These are phyloP conservation scores for Pterobdella sp. DNA, from an alignment of 2,888 invertebrate species.

Conservation along the genomic window DNA sequence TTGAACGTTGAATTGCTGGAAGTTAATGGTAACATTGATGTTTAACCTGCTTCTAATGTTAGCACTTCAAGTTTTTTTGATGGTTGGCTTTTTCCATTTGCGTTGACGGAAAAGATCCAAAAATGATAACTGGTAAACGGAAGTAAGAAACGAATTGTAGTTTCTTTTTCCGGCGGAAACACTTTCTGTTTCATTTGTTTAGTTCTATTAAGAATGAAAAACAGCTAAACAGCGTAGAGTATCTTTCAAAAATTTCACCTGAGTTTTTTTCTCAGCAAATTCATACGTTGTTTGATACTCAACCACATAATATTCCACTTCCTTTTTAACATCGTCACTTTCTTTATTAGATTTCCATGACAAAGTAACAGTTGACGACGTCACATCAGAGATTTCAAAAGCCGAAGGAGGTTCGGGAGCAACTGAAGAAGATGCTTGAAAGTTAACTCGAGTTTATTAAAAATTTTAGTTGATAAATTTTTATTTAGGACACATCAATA, in stretches of 20 bases:
- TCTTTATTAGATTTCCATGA: conserved; percentile 70
- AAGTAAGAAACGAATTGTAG: conserved; percentile 68
- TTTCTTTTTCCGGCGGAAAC: conserved; percentile 63
- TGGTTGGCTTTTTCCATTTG: conserved; percentile 81
- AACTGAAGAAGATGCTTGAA: conserved; percentile 57
- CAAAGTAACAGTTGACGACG: conserved; percentile 81
- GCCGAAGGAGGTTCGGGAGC: conserved; percentile 82
- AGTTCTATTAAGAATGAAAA: not conserved
- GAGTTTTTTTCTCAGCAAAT: not conserved
- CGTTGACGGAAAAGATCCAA: conserved; percentile 87
- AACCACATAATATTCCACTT: conserved; percentile 87
- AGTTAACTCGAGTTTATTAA: not conserved
- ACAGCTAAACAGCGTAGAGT: not conserved
- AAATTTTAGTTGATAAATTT: not conserved
- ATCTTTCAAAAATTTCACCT: not conserved
- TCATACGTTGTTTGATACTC: conserved; percentile 74
- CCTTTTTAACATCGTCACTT: conserved; percentile 38
- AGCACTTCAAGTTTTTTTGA: conserved; percentile 81
- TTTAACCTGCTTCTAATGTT: conserved; percentile 66
- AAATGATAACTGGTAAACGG: conserved; percentile 94
- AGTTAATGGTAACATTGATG: not conserved
- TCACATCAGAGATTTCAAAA: conserved; percentile 82
- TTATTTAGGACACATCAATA: not conserved
- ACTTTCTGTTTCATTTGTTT: too few species aligned
- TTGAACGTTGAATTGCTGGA: too few species aligned